Conservation (phyloP, 1,140 invertebrate genomes). For the Elysia chlorotica region DNA sequence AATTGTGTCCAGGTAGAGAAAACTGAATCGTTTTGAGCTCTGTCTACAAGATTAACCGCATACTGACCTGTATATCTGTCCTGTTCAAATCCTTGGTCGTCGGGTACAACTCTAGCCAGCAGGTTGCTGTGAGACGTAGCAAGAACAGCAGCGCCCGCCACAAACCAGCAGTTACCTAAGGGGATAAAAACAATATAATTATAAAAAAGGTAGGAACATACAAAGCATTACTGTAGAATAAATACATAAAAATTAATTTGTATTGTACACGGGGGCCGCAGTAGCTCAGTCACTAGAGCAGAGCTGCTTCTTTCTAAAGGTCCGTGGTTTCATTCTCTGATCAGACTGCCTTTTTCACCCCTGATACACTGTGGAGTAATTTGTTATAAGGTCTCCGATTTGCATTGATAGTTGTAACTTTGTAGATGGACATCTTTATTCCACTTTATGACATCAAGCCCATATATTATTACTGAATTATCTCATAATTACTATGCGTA, state of each 20-base stretch:
- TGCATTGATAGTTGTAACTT: too few relatives aligned
- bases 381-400: too few relatives aligned
- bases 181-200: neutral
- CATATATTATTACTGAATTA: too few relatives aligned
- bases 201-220: too few relatives aligned
- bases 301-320: too few relatives aligned
- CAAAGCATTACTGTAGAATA: too few relatives aligned
- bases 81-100: constrained; percentile 47
- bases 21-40: neutral
- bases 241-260: too few relatives aligned
- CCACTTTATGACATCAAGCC: too few relatives aligned
- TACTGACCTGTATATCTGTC: constrained; percentile 33
- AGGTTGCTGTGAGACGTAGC: constrained; percentile 38
- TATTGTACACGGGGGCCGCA: too few relatives aligned
- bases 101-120: constrained; percentile 45
- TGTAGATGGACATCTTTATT: too few relatives aligned
- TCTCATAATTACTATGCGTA: too few relatives aligned
- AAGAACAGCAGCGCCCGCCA: constrained; percentile 44
- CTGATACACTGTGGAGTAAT: neutral
- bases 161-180: constrained; percentile 53
- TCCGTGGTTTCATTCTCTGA: neutral
- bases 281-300: too few relatives aligned
- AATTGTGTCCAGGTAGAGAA: neutral
- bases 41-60: neutral
- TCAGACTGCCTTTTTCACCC: neutral